Base-by-base conservation (phyloP, 2,113 vertebrate species). In the Crotalus helleri region DNA sequence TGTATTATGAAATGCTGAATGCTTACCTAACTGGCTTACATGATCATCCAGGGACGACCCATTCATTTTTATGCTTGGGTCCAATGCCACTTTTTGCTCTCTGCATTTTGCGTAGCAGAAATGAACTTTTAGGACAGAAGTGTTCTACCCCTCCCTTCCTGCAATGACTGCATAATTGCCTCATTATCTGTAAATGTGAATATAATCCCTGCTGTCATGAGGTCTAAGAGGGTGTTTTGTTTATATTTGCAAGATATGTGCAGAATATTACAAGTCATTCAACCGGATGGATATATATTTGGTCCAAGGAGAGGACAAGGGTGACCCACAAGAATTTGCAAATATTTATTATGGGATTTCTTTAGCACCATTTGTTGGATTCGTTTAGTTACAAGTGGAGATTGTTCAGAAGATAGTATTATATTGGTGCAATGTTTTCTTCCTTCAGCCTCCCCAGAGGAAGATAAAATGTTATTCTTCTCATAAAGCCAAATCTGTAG, bases 401-500 rank as follows among this genome's bases (percentile, higher is more conserved):
- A 59, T 13, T 26, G 58, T 19, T 39, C 88, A 89, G 87, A 51
- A 59, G 94, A 81, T 94, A 92, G 93, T 93, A 92, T 39, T 93
- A n/a, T 89, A 91, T 85, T 94, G 87, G 85, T 89, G 91, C 91
- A 95, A 95, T 53, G 92, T 54, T 3, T 69, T 93, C 74, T 58
- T 59, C 24, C 94, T 94, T 93, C 96, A 93, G 55, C 94, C 92
- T 92, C 91, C 91, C 93, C 85, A 93, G 93, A 95, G 94, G 90
- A 33, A 95, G 64, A 93, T 94, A 90, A 95, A 96, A 96, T 51
- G 46, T 94, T 95, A 95, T 95, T 94, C 46, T 46, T 93, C 91
- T 90, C 92, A 94, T 85, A 87, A 92, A 96, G 92, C 93, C 93
- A 91, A 95, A 95, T 95, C 92, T 89, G 91, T 93, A 46, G 3